These are phyloP conservation scores for Rhinolophus ferrumequinum DNA, from an alignment of 2,113 vertebrate genomes.

Conservation along the genomic window DNA sequence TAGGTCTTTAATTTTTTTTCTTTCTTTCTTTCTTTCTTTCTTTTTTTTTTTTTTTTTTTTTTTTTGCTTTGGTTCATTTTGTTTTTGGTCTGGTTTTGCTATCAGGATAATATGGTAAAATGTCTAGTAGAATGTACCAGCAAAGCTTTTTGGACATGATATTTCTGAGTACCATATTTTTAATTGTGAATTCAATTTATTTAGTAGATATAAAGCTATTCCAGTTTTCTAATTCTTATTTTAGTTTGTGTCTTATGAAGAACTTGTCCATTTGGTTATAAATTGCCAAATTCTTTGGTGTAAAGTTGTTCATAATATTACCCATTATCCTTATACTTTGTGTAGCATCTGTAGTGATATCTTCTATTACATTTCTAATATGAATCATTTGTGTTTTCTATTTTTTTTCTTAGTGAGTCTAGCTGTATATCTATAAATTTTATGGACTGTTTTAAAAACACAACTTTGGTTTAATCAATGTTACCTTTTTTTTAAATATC, in stretches of 20 bases:
- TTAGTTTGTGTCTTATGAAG: not conserved
- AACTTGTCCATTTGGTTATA: not conserved
- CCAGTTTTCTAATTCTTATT: not conserved
- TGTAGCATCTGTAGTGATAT: not conserved
- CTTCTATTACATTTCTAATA: not conserved
- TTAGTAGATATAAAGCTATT: not conserved
- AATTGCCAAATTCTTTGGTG: not conserved
- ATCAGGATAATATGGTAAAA: not conserved
- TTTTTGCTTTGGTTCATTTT: not conserved
- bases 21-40: too few species aligned
- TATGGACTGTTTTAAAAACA: not conserved
- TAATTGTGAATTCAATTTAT: not conserved
- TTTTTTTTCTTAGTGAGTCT: not conserved
- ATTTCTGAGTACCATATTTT: not conserved
- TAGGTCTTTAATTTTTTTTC: not conserved
- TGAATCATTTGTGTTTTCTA: not conserved
- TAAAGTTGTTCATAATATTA: slow-evolving; percentile 1
- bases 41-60: not conserved
- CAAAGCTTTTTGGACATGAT: not conserved
- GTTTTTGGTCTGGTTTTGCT: not conserved
- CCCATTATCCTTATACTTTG: not conserved
- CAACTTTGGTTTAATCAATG: not conserved
- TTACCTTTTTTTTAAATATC: not conserved
- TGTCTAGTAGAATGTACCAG: not conserved
- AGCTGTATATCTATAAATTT: not conserved